Evolutionary conservation across 2,797 vertebrate genomes (phyloP).

Genomic region (Knipowitschia caucasica): DNA sequence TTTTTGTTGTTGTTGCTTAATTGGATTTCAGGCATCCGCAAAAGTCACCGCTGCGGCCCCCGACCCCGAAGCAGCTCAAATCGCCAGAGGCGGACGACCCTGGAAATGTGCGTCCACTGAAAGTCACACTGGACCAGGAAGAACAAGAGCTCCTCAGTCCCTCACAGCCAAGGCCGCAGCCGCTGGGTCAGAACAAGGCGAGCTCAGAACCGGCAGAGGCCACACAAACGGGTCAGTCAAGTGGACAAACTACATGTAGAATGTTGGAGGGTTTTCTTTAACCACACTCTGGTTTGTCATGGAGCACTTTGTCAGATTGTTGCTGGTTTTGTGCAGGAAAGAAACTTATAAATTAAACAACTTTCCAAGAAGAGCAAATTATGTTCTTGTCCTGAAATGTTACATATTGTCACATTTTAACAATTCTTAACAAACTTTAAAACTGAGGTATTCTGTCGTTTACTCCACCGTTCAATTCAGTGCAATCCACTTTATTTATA

Average conservation of each 20-base stretch:
- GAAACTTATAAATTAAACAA: too few species aligned
- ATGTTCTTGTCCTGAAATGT: too few species aligned
- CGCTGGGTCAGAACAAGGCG: slow-evolving; percentile 59
- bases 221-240: slow-evolving; percentile 30
- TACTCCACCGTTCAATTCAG: too few species aligned
- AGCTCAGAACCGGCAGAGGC: slow-evolving; percentile 33
- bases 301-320: too few species aligned
- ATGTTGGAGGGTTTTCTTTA: too few species aligned
- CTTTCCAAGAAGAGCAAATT: too few species aligned
- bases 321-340: too few species aligned
- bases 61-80: slow-evolving; percentile 75
- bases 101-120: slow-evolving; percentile 86
- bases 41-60: slow-evolving; percentile 55
- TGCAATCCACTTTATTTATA: too few species aligned
- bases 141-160: slow-evolving; percentile 60
- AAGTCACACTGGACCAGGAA: slow-evolving; percentile 72
- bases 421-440: too few species aligned
- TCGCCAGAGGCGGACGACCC: slow-evolving; percentile 76
- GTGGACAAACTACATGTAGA: background rate
- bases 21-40: slow-evolving; percentile 51
- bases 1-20: background rate
- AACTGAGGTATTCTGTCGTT: too few species aligned
- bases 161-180: slow-evolving; percentile 60
- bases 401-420: too few species aligned
- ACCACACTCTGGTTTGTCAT: too few species aligned